A percentile compares a stretch with the other conserved stretches of the same genome.
Evolutionary conservation across 2,797 vertebrate genomes (phyloP).

Genomic region (Chloroceryle inda): DNA sequence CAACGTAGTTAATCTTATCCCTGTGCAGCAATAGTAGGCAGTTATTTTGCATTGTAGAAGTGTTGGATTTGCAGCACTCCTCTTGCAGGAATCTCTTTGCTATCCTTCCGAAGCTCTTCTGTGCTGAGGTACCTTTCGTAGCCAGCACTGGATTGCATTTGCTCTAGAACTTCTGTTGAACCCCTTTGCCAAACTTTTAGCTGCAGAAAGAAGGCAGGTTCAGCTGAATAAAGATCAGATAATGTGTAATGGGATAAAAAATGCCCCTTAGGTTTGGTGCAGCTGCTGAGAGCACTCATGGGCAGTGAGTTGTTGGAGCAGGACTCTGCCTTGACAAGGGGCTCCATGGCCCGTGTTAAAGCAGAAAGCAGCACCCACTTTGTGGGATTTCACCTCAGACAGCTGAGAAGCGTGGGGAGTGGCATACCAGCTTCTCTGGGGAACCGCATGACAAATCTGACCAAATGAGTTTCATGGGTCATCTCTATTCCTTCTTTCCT

Average conservation of each 20-base stretch:
- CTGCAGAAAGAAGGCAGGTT: not conserved
- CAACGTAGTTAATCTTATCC: not conserved
- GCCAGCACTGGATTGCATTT: not conserved
- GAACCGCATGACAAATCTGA: not conserved
- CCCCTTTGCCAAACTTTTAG: not conserved
- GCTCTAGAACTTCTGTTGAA: not conserved
- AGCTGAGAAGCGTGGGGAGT: not conserved
- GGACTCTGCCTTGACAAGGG: not conserved
- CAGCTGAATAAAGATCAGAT: not conserved
- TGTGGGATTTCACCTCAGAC: rapidly evolving
- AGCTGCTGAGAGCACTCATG: not conserved
- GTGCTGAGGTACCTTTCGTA: not conserved
- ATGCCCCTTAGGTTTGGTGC: not conserved
- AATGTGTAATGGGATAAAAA: constrained; percentile 37
- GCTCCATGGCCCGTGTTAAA: no score
- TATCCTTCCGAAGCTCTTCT: not conserved
- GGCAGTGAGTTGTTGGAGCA: not conserved
- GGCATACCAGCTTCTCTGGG: not conserved
- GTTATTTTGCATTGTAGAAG: not conserved
- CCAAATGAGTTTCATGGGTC: not conserved
- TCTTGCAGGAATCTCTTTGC: not conserved
- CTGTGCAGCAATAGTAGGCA: not conserved
- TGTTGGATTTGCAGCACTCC: not conserved
- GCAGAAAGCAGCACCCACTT: not conserved
- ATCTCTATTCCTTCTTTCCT: not conserved